These are phyloP conservation scores for Diprion similis DNA, from an alignment of 1,140 invertebrate genomes.

Conservation along the genomic window DNA sequence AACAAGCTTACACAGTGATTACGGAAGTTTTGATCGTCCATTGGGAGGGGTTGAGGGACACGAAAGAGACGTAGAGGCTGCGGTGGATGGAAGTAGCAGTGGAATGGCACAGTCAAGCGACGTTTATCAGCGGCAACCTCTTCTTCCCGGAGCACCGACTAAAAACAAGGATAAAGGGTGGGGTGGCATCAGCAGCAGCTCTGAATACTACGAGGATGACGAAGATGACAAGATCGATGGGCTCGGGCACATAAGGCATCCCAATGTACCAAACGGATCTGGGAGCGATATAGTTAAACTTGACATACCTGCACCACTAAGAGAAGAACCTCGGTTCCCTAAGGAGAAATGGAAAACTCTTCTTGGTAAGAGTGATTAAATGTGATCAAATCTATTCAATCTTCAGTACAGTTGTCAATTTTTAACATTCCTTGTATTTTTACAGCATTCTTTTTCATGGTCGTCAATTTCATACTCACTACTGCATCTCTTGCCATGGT, in stretches of 20 bases:
- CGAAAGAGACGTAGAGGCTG: slow-evolving; percentile 51
- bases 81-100: slow-evolving; percentile 54
- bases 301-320: slow-evolving; percentile 63
- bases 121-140: slow-evolving; percentile 63
- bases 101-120: slow-evolving; percentile 61
- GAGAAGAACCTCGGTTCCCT: slow-evolving; percentile 71
- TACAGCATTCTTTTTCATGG: slow-evolving; percentile 69
- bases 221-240: slow-evolving; percentile 57
- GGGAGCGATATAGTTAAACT: slow-evolving; percentile 62
- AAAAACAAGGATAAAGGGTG: slow-evolving; percentile 56
- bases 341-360: slow-evolving; percentile 78
- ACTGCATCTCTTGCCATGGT: slow-evolving; percentile 80
- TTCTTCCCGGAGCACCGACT: slow-evolving; percentile 55
- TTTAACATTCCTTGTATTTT: slow-evolving; percentile 32
- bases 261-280: slow-evolving; percentile 51
- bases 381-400: not conserved
- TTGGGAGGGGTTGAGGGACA: slow-evolving; percentile 49
- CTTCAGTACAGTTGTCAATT: not conserved
- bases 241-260: slow-evolving; percentile 45
- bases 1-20: slow-evolving; percentile 62
- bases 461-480: slow-evolving; percentile 69
- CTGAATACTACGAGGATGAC: slow-evolving; percentile 58
- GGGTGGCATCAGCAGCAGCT: slow-evolving; percentile 48
- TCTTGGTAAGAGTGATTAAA: slow-evolving; percentile 58
- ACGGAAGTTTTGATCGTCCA: slow-evolving; percentile 63